These are phyloP conservation scores for Entomobrya multifasciata DNA, from an alignment of 2,888 invertebrate species.

Conservation along the genomic window DNA sequence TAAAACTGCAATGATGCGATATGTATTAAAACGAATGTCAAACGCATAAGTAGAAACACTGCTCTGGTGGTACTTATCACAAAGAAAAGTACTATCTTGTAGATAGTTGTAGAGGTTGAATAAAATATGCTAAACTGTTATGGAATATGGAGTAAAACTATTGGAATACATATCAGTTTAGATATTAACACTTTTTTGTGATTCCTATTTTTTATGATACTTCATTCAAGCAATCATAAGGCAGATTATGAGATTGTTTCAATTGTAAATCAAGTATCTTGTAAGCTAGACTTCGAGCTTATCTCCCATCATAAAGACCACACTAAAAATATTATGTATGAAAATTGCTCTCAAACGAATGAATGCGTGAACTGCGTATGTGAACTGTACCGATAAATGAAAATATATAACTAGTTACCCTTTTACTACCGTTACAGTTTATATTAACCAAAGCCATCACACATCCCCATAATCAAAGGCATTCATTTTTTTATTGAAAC, in stretches of 20 bases:
- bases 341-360: too few relatives aligned
- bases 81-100: too few relatives aligned
- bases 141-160: neutral
- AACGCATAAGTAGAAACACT: neutral
- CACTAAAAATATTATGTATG: neutral
- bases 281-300: neutral
- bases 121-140: neutral
- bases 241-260: conserved; percentile 15
- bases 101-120: neutral
- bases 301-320: conserved; percentile 14
- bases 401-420: too few relatives aligned
- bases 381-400: too few relatives aligned
- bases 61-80: neutral
- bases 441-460: neutral
- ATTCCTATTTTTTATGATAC: neutral
- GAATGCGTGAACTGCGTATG: too few relatives aligned
- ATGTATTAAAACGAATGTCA: neutral
- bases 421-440: too few relatives aligned
- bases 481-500: conserved; percentile 30
- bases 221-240: neutral
- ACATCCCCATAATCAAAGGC: neutral
- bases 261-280: neutral
- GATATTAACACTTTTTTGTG: neutral
- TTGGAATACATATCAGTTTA: neutral
- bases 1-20: too few relatives aligned